Conservation (phyloP, 2,888 invertebrate genomes). For the Rhodophaea formosa region DNA sequence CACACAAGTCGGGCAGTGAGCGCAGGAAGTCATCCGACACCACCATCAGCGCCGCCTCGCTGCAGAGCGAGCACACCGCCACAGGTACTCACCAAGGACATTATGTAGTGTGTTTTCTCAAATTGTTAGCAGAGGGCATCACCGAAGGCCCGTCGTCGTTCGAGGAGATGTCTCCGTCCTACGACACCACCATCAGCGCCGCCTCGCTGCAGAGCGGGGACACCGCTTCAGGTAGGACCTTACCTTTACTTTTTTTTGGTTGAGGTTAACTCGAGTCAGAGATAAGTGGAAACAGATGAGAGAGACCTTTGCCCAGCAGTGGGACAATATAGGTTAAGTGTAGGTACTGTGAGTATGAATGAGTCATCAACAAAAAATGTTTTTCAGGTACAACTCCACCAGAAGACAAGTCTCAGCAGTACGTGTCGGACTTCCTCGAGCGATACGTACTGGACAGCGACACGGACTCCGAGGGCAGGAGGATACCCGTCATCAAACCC, state of each 20-base stretch:
- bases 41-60: slow-evolving; percentile 83
- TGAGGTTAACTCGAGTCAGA: too few relatives aligned
- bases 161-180: slow-evolving; percentile 86
- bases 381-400: slow-evolving; percentile 60
- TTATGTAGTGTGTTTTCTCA: not conserved
- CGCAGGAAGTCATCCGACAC: slow-evolving; percentile 81
- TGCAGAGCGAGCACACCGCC: slow-evolving; percentile 78
- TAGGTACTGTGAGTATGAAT: too few relatives aligned
- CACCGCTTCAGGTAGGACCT: slow-evolving; percentile 69
- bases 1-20: slow-evolving; percentile 82
- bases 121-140: slow-evolving; percentile 50
- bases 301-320: too few relatives aligned
- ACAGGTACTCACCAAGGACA: slow-evolving; percentile 51
- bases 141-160: slow-evolving; percentile 83
- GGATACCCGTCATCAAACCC: slow-evolving; percentile 70
- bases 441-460: slow-evolving; percentile 83
- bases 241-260: too few relatives aligned
- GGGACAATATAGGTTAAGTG: too few relatives aligned
- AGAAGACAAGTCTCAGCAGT: slow-evolving; percentile 73
- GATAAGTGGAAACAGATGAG: too few relatives aligned
- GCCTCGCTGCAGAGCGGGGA: slow-evolving; percentile 82
- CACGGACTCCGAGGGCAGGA: slow-evolving; percentile 82
- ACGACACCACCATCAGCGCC: slow-evolving; percentile 82
- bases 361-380: too few relatives aligned
- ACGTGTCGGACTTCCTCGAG: slow-evolving; percentile 80